phyloP scores from a whole-genome alignment of 1,140 invertebrate species.

The Oscheius sp. region DNA sequence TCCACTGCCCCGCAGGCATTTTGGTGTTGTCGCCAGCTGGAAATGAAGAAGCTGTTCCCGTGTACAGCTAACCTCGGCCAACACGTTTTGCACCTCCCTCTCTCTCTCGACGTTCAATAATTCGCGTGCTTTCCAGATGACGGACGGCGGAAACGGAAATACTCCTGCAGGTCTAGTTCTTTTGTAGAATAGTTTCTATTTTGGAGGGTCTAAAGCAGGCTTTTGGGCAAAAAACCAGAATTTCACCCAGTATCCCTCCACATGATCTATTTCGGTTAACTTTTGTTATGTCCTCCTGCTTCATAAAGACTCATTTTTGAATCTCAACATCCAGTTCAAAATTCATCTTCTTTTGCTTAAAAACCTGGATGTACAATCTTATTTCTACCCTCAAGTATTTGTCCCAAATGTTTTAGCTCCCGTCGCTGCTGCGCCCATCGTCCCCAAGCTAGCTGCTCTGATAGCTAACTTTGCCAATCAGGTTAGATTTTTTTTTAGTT shows the following conservation, averaged over 20 bases:
- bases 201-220: not conserved
- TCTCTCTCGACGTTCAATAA: not conserved
- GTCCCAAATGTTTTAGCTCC: not conserved
- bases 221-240: not conserved
- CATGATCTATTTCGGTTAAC: not conserved
- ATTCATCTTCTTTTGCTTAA: too few relatives aligned
- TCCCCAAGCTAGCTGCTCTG: not conserved
- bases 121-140: conserved; percentile 19
- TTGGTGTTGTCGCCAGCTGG: too few relatives aligned
- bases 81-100: too few relatives aligned
- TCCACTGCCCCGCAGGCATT: too few relatives aligned
- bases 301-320: not conserved
- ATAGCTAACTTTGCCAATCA: too few relatives aligned
- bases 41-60: too few relatives aligned
- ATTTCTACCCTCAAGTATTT: not conserved
- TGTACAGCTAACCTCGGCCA: too few relatives aligned
- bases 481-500: too few relatives aligned
- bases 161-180: conserved; percentile 32
- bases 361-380: not conserved
- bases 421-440: conserved; percentile 4
- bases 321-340: not conserved
- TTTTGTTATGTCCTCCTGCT: not conserved
- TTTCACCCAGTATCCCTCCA: too few relatives aligned
- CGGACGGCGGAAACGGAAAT: conserved; percentile 22
- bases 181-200: not conserved